phyloP scores from a whole-genome alignment of 2,888 invertebrate species.

The Creontiades dilutus region DNA sequence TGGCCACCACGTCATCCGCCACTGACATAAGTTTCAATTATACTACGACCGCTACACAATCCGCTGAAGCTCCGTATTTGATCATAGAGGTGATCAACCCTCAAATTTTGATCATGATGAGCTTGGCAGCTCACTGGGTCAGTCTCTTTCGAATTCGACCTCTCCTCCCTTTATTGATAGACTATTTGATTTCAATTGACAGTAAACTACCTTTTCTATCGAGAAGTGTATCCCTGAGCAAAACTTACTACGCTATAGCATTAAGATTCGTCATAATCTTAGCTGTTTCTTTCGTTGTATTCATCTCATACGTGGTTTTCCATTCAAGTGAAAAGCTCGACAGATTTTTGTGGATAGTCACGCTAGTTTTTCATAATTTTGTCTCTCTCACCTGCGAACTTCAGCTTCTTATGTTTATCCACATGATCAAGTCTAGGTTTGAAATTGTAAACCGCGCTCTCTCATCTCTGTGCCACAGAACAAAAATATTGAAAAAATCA shows the following conservation, averaged over 20 bases:
- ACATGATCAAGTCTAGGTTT: slow-evolving; percentile 45
- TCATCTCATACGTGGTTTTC: neutral
- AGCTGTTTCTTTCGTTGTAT: neutral
- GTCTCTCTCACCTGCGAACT: slow-evolving; percentile 56
- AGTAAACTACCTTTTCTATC: slow-evolving; percentile 12
- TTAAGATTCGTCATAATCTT: neutral
- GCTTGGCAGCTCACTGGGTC: slow-evolving; percentile 61
- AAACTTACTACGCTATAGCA: neutral
- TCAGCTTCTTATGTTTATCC: slow-evolving; percentile 50
- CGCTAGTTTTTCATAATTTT: slow-evolving; percentile 54
- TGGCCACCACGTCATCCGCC: neutral
- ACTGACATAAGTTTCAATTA: neutral
- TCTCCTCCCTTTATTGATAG: slow-evolving; percentile 34
- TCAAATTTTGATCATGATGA: slow-evolving; percentile 61
- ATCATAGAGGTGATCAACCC: slow-evolving; percentile 49
- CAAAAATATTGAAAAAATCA: neutral
- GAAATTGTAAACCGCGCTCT: slow-evolving; percentile 42
- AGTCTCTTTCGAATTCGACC: slow-evolving; percentile 22
- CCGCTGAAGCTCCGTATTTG: neutral
- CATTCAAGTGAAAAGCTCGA: neutral
- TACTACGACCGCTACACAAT: neutral
- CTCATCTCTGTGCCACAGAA: neutral
- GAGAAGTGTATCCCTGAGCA: neutral
- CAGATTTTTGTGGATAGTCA: neutral
- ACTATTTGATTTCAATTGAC: slow-evolving; percentile 43